phyloP scores from a whole-genome alignment of 2,888 invertebrate genomes.

The Xestia rhomboidea region DNA sequence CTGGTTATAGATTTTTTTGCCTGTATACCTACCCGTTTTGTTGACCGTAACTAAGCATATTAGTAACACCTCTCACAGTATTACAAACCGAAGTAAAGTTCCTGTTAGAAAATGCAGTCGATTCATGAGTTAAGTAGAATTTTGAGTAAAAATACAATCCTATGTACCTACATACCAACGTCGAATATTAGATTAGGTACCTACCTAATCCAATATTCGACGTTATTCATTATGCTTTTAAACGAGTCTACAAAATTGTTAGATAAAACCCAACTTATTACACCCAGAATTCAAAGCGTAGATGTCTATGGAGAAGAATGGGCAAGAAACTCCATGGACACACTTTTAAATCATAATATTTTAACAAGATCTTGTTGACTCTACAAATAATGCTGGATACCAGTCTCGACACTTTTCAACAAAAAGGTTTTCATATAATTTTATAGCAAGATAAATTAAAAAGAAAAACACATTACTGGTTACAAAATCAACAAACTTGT shows the following conservation, averaged over 20 bases:
- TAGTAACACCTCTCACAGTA: not conserved
- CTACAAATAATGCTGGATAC: not conserved
- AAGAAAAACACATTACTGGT: not conserved
- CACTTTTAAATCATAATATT: no score
- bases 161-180: no score
- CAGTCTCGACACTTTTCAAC: not conserved
- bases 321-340: no score
- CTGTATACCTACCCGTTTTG: slow-evolving; percentile 4
- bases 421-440: not conserved
- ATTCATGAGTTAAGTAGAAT: not conserved
- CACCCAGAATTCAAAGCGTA: no score
- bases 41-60: not conserved
- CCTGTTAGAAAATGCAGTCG: not conserved
- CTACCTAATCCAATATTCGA: not conserved
- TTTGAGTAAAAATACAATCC: not conserved
- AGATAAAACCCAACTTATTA: not conserved
- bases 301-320: no score
- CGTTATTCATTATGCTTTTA: not conserved
- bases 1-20: not conserved
- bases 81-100: not conserved
- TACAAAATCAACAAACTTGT: not conserved
- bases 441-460: not conserved
- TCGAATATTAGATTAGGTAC: no score
- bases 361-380: no score
- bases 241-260: not conserved